phyloP scores from a whole-genome alignment of 2,113 vertebrate species.

The Delphinus delphis region DNA sequence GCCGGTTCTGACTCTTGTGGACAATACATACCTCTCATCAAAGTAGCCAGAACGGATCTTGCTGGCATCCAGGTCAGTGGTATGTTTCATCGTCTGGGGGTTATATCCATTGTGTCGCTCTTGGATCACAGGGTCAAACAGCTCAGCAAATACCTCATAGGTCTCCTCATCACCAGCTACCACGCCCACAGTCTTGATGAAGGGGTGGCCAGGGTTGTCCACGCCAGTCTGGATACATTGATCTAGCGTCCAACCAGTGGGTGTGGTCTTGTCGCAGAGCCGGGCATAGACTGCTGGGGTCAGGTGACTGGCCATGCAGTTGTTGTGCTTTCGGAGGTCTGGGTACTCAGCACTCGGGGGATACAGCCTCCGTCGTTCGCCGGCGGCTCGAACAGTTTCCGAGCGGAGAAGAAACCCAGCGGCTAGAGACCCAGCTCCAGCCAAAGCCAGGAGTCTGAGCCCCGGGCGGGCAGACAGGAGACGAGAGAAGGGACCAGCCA shows the following conservation, averaged over 20 bases:
- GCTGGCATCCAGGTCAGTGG: slow-evolving; percentile 92
- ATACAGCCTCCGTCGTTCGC: slow-evolving; percentile 88
- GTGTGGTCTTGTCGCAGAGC: slow-evolving; percentile 93
- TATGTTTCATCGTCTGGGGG: slow-evolving; percentile 92
- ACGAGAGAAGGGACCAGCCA: slow-evolving; percentile 92
- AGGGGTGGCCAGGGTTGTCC: slow-evolving; percentile 98
- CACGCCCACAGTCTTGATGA: slow-evolving; percentile 94
- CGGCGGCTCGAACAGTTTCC: slow-evolving; percentile 87
- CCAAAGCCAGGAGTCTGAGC: slow-evolving; percentile 89
- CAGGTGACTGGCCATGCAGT: slow-evolving; percentile 97
- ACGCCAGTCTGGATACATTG: slow-evolving; percentile 98
- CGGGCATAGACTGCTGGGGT: slow-evolving; percentile 93
- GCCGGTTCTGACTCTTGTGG: slow-evolving; percentile 93
- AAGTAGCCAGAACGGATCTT: slow-evolving; percentile 94
- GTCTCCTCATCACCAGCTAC: slow-evolving; percentile 98
- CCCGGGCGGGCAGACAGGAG: slow-evolving; percentile 86
- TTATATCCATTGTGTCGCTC: slow-evolving; percentile 98
- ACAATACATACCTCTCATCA: slow-evolving; percentile 96
- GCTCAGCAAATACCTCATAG: slow-evolving; percentile 96
- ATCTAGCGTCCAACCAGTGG: slow-evolving; percentile 95
- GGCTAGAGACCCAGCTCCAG: slow-evolving; percentile 91
- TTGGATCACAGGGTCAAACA: slow-evolving; percentile 94
- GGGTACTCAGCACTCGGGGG: slow-evolving; percentile 97
- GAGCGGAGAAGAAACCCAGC: slow-evolving; percentile 89
- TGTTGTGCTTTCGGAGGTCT: slow-evolving; percentile 98